A percentile compares a stretch with the other conserved stretches of the same genome.
Conservation (phyloP, 2,113 vertebrate genomes). For the Neodon shergylaensis region DNA sequence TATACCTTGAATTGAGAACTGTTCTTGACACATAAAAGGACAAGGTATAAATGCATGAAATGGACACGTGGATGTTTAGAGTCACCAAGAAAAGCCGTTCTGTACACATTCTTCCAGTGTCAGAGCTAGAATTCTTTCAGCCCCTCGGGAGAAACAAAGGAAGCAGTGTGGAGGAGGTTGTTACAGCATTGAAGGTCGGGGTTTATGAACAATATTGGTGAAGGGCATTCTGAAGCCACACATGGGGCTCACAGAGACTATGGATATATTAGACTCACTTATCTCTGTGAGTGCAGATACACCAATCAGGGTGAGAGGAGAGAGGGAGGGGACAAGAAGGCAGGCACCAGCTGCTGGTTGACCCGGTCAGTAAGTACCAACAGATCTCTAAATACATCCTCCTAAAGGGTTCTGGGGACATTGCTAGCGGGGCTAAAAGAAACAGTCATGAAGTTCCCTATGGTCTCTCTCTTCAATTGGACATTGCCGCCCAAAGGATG, state of each 20-base stretch:
- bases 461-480: slow-evolving; percentile 64
- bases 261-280: slow-evolving; percentile 33
- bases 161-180: neutral
- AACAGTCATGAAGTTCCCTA: slow-evolving; percentile 65
- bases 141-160: neutral
- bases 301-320: neutral
- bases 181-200: neutral
- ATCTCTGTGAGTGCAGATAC: slow-evolving; percentile 18
- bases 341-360: slow-evolving; percentile 66
- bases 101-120: neutral
- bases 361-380: slow-evolving; percentile 57
- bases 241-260: neutral
- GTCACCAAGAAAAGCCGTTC: slow-evolving; percentile 32
- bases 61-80: neutral
- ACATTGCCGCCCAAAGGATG: slow-evolving; percentile 66
- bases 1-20: neutral
- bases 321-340: neutral
- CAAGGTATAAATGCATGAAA: slow-evolving; percentile 26
- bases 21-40: slow-evolving; percentile 24
- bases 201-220: neutral
- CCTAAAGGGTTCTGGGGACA: slow-evolving; percentile 60
- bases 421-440: slow-evolving; percentile 67
- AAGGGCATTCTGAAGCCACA: neutral
- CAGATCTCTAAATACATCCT: slow-evolving; percentile 66
- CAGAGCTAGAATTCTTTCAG: slow-evolving; percentile 32